These are phyloP conservation scores for Eristalis arbustorum DNA, from an alignment of 2,888 invertebrate species.

Conservation along the genomic window DNA sequence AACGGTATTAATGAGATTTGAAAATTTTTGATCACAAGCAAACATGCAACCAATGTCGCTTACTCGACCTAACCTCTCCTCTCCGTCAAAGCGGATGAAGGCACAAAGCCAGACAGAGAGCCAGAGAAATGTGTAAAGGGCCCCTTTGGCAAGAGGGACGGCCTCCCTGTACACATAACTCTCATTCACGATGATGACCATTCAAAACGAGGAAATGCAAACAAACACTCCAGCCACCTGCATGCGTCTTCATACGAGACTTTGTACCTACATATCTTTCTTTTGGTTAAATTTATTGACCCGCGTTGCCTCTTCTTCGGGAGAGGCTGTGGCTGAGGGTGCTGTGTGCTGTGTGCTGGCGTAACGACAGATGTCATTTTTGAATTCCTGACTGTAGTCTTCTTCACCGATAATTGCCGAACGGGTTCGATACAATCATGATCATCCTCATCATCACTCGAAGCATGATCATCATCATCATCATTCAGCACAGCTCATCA, in stretches of 20 bases:
- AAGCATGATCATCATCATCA: not conserved
- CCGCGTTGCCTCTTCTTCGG: conserved; percentile 6
- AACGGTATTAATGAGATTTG: conserved; percentile 23
- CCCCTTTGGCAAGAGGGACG: not conserved
- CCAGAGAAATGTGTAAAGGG: not conserved
- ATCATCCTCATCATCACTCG: conserved; percentile 18
- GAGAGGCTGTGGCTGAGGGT: conserved; percentile 2
- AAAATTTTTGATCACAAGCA: no score
- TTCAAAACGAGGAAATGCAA: conserved; percentile 22
- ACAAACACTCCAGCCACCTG: conserved; percentile 7
- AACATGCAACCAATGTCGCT: not conserved
- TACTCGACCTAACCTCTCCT: not conserved
- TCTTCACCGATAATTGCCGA: conserved; percentile 53
- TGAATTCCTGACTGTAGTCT: conserved; percentile 49
- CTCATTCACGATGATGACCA: not conserved
- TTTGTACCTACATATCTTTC: not conserved
- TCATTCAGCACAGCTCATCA: conserved; percentile 8
- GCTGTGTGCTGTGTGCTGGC: conserved; percentile 1
- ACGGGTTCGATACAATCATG: conserved; percentile 55
- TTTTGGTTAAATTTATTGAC: conserved; percentile 39
- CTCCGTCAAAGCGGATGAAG: not conserved
- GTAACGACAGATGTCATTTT: conserved; percentile 61
- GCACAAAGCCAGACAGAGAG: not conserved
- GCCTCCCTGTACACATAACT: conserved; percentile 4
- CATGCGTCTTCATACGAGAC: not conserved